Evolutionary conservation across 2,888 invertebrate species (phyloP).

Genomic region (Malthinus flaveolus): DNA sequence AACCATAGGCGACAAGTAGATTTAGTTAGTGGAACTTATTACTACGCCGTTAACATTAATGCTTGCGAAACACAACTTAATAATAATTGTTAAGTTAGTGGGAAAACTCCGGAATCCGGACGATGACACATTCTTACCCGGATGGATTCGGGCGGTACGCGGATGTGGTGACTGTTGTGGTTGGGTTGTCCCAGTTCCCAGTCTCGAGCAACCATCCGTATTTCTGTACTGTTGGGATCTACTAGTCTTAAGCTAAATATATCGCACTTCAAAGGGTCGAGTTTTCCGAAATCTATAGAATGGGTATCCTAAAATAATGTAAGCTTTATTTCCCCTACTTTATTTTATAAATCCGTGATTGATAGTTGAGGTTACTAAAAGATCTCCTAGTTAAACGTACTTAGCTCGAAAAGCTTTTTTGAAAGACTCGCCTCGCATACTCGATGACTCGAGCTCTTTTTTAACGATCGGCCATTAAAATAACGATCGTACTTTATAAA

Average conservation of each 20-base stretch:
- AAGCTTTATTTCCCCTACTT: slow-evolving; percentile 9
- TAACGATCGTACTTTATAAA: slow-evolving; percentile 8
- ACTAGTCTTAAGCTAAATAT: slow-evolving; percentile 71
- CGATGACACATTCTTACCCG: slow-evolving; percentile 30
- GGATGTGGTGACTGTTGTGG: slow-evolving; percentile 29
- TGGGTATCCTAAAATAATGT: slow-evolving; percentile 60
- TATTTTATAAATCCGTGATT: slow-evolving; percentile 22
- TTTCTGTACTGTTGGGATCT: slow-evolving; percentile 58
- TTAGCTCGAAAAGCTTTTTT: slow-evolving; percentile 15
- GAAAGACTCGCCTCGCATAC: slow-evolving; percentile 14
- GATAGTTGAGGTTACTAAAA: slow-evolving; percentile 23
- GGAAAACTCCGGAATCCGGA: slow-evolving; percentile 21
- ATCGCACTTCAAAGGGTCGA: slow-evolving; percentile 65
- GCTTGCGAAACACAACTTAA: slow-evolving; percentile 13
- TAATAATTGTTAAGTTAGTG: slow-evolving; percentile 21
- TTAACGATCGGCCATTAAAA: slow-evolving; percentile 23
- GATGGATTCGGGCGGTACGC: slow-evolving; percentile 31
- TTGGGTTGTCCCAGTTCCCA: slow-evolving; percentile 39
- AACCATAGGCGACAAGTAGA: background rate
- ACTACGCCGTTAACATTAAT: background rate
- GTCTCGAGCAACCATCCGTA: slow-evolving; percentile 58
- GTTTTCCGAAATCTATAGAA: slow-evolving; percentile 62
- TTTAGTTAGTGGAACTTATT: background rate
- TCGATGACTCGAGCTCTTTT: slow-evolving; percentile 19
- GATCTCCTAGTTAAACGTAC: slow-evolving; percentile 16